Conservation (phyloP, 2,797 vertebrate genomes). For the Spea hammondii region DNA sequence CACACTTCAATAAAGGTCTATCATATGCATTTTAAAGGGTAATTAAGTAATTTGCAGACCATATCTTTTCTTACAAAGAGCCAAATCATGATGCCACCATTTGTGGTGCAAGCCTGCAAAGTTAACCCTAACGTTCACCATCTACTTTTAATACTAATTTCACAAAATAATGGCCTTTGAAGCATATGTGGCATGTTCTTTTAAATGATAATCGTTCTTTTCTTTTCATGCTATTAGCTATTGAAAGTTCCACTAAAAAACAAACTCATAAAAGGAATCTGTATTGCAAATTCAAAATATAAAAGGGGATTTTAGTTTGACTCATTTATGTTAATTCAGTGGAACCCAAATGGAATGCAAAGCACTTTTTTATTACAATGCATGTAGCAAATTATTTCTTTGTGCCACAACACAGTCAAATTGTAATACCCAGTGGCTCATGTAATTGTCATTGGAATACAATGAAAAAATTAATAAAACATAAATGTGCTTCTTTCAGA, state of each 20-base stretch:
- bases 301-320: constrained; percentile 20
- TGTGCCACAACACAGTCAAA: constrained; percentile 30
- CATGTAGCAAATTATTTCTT: constrained; percentile 40
- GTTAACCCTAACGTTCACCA: too few species aligned
- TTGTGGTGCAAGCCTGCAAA: too few species aligned
- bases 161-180: too few species aligned
- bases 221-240: neutral
- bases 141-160: too few species aligned
- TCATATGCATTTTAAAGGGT: too few species aligned
- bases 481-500: constrained; percentile 50
- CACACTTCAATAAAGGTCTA: too few species aligned
- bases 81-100: too few species aligned
- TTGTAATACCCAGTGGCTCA: constrained; percentile 46
- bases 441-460: constrained; percentile 50
- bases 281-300: constrained; percentile 22
- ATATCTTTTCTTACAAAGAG: too few species aligned
- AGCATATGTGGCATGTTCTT: too few species aligned
- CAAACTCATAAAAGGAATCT: neutral
- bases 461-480: constrained; percentile 50
- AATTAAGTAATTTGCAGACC: too few species aligned
- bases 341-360: constrained; percentile 14
- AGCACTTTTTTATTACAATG: constrained; percentile 44
- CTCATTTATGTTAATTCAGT: constrained; percentile 39
- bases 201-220: neutral
- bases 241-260: neutral